Evolutionary conservation across 1,140 invertebrate genomes (phyloP), one percentile per base, ranked within the genome.

Genomic region (Monochamus saltuarius): DNA sequence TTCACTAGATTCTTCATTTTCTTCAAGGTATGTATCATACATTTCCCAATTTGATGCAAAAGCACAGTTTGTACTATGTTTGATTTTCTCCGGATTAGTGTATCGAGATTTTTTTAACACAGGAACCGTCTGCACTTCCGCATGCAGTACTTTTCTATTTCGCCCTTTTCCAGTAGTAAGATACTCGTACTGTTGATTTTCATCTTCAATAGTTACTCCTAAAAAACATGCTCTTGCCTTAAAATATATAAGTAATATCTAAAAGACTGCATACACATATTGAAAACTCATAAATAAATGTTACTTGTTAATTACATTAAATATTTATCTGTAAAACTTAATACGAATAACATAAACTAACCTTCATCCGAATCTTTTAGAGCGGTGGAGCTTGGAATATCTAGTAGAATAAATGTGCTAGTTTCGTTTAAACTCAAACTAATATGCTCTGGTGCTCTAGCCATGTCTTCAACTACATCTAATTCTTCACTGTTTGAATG

Each of bases 21-120:
- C 19, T 14, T 75, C 4, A 7, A 64, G 81, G 62, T 84, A 89
- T 0, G 84, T 86, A 63, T 90, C 88, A 62, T 83, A 83, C 82
- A 90, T 87, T 49, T 88, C 84, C 82, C 87, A 91, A 64, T 86
- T 80, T 6, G 87, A 89, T 0, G 87, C 87, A 67, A 86, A 87
- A 0, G 81, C 80, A 6, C 77, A 77, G 8, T 78, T 79, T 69
- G 87, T 84, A 46, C 74, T 78, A 10, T 80, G 83, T 54, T 78
- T 74, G 1, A 80, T 73, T 38, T 79, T 75, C 3, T 78, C 76
- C 0, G 84, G 78, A 13, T 84, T 79, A 0, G 87, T 87, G 17
- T 81, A 78, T 38, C 85, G 75, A 0, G 81, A 81, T 71, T 89
- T 89, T 0, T 76, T 77, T 1, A 87, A 73, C 9, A 76, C 66